phyloP scores from a whole-genome alignment of 2,888 invertebrate species.

The Eretmocerus hayati region DNA sequence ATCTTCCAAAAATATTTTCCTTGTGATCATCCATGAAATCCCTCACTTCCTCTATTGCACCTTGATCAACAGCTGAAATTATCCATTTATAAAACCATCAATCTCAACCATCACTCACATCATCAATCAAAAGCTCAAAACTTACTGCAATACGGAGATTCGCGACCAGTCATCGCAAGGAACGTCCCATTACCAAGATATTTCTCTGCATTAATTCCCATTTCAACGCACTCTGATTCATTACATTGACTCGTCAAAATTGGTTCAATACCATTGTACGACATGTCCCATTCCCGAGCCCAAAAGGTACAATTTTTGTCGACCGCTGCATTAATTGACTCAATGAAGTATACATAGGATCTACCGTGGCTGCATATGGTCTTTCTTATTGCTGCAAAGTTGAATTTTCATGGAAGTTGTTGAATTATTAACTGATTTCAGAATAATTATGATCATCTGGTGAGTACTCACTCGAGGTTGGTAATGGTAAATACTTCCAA shows the following conservation, averaged over 20 bases:
- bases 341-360: constrained; percentile 55
- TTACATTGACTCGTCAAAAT: constrained; percentile 29
- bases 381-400: constrained; percentile 47
- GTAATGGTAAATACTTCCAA: constrained; percentile 10
- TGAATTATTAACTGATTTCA: not conserved
- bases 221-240: constrained; percentile 47
- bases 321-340: constrained; percentile 47
- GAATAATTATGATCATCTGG: not conserved
- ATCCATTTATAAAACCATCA: no score
- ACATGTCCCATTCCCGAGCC: constrained; percentile 52
- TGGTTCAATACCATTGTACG: constrained; percentile 48
- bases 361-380: constrained; percentile 59
- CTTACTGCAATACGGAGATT: constrained; percentile 54
- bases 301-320: constrained; percentile 51
- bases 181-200: constrained; percentile 49
- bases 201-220: constrained; percentile 51
- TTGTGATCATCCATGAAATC: constrained; percentile 1
- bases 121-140: constrained; percentile 12
- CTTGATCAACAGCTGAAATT: not conserved
- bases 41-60: constrained; percentile 1
- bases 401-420: no score
- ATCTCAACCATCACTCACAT: no score
- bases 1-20: not conserved
- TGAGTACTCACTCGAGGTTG: constrained; percentile 13
- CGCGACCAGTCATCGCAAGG: constrained; percentile 51